These are phyloP conservation scores for Lepidocyrtinus sp. DNA, from an alignment of 2,888 invertebrate species.

Conservation along the genomic window DNA sequence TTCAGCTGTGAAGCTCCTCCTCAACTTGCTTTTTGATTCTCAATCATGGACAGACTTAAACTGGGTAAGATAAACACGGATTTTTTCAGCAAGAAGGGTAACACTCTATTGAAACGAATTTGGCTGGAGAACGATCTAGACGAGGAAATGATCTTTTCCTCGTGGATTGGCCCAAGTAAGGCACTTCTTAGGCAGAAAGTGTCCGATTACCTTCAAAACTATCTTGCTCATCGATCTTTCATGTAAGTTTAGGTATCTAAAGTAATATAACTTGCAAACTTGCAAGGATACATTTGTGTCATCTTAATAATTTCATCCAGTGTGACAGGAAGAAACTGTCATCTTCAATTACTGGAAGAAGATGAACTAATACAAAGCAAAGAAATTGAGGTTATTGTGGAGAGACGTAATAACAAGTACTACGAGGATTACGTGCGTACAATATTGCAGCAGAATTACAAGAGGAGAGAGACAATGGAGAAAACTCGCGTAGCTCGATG, in stretches of 20 bases:
- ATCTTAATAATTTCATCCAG: background rate
- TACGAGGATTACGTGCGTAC: constrained; percentile 14
- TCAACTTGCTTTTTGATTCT: background rate
- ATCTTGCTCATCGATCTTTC: constrained; percentile 23
- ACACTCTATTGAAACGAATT: constrained; percentile 48
- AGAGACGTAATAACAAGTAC: background rate
- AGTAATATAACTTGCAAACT: background rate
- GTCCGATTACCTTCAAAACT: constrained; percentile 57
- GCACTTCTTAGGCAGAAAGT: constrained; percentile 52
- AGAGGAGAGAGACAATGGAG: constrained; percentile 17
- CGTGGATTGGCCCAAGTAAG: constrained; percentile 54
- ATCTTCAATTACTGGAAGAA: too few relatives aligned
- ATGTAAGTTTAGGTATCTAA: constrained; percentile 28
- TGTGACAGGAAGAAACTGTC: background rate
- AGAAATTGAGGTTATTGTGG: constrained; percentile 1
- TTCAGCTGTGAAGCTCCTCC: too few relatives aligned
- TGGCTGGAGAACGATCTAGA: constrained; percentile 52
- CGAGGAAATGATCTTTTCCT: constrained; percentile 60
- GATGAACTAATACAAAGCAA: background rate
- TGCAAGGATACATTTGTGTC: background rate
- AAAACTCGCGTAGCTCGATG: constrained; percentile 16
- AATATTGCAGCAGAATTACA: background rate
- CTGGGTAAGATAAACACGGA: constrained; percentile 33
- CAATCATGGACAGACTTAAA: constrained; percentile 26
- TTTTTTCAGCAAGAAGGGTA: constrained; percentile 58